Evolutionary conservation across 2,888 invertebrate species (phyloP).

Genomic region (Pelosia muscerda): DNA sequence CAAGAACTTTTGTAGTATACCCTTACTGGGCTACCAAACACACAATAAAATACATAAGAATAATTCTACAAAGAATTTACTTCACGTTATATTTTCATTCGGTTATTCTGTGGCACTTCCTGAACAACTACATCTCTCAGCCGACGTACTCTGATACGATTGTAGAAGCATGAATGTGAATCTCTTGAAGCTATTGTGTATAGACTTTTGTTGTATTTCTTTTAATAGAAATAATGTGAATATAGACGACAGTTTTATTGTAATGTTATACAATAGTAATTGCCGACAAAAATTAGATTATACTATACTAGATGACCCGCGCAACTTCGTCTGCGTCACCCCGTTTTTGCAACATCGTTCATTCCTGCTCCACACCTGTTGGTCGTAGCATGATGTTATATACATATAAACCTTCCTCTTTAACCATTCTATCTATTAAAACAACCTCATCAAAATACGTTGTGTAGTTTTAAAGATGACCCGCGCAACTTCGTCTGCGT

Average conservation of each 20-base stretch:
- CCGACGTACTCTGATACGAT: slow-evolving; percentile 11
- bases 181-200: slow-evolving; percentile 19
- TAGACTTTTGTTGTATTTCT: slow-evolving; percentile 12
- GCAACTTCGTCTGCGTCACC: too few species aligned
- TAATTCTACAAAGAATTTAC: slow-evolving; percentile 3
- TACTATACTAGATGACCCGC: too few species aligned
- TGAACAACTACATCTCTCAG: slow-evolving; percentile 3
- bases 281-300: not conserved
- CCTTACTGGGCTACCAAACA: not conserved
- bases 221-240: slow-evolving; percentile 8
- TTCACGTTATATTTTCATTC: not conserved
- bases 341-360: too few species aligned
- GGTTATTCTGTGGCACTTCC: slow-evolving; percentile 3
- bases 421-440: too few species aligned
- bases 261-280: not conserved
- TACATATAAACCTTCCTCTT: too few species aligned
- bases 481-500: too few species aligned
- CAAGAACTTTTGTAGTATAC: too few species aligned
- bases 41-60: not conserved
- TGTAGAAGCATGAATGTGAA: slow-evolving; percentile 13
- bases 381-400: too few species aligned
- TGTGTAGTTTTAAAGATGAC: too few species aligned
- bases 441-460: too few species aligned
- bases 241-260: not conserved
- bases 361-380: too few species aligned